Conservation (phyloP, 2,797 vertebrate species). For the Rhincodon typus region DNA sequence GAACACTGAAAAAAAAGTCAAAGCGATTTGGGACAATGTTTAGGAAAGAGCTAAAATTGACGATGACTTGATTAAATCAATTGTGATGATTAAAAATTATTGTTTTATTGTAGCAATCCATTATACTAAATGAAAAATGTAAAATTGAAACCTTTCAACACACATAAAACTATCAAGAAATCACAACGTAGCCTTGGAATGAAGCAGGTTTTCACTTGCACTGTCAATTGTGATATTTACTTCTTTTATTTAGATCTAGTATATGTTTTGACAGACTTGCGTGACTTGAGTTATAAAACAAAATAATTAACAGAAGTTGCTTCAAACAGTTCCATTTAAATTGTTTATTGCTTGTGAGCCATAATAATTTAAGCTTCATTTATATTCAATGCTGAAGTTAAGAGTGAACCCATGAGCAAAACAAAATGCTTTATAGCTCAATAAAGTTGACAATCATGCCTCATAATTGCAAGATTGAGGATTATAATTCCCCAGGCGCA, state of each 20-base stretch:
- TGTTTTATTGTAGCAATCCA: neutral
- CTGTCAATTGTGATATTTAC: neutral
- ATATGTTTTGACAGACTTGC: neutral
- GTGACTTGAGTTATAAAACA: neutral
- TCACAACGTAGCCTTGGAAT: neutral
- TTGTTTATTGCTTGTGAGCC: neutral
- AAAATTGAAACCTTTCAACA: neutral
- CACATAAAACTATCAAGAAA: neutral
- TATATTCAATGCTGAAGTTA: neutral
- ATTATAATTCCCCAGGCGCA: neutral
- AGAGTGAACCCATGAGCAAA: neutral
- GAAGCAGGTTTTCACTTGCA: neutral
- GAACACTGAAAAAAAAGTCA: neutral
- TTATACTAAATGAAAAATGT: neutral
- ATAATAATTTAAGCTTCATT: neutral
- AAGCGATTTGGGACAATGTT: neutral
- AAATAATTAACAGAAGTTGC: neutral
- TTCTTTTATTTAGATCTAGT: neutral
- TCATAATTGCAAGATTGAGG: conserved; percentile 34
- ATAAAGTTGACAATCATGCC: neutral
- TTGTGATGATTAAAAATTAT: neutral
- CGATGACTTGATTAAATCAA: neutral
- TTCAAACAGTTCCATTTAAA: conserved; percentile 14
- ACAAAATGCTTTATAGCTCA: neutral
- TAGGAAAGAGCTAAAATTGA: neutral